Base-by-base conservation (phyloP, 2,113 vertebrate species). In the Pseudolaguvia tuberculata region DNA sequence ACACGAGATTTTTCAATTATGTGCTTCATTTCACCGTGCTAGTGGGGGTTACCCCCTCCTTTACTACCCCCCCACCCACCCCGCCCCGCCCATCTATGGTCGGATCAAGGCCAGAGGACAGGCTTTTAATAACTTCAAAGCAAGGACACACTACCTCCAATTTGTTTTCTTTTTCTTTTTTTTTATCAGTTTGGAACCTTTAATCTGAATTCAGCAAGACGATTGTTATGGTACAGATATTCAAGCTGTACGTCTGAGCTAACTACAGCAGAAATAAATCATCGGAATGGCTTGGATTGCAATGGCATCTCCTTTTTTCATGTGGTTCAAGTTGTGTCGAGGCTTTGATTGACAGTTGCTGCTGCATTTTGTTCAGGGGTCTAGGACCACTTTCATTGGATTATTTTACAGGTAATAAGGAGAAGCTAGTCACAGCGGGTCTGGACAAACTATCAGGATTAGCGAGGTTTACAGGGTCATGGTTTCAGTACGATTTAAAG, bases 1-100 rank as follows among this genome's bases (percentile, higher is more conserved):
- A 89, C 83, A 86, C 85, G 88, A 86, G 89, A 90, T 91, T 91
- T 91, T 90, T 90, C 90, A 92, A 91, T 92, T 90, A 92, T 91
- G 86, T 88, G 89, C 86, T 90, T 89, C 88, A 89, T 91, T 92
- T 90, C 89, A 90, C 89, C 85, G 66, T 87, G 84, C 86, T 86
- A 85, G 85, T 88, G 87, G 88, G 88, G 86, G 84, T 85, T 87
- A 42, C 31, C 31, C 31, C 88, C 88, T n/a, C n/a, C n/a, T n/a
- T n/a, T n/a, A n/a, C n/a, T n/a, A 82, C 85, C 80, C 87, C 85
- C 84, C 42, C 20, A 13, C 27, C 87, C 83, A 8, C 67, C 12
- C 23, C 15, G 1, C 12, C 52, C 50, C 23, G 88, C 84, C 20
- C 11, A 14, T 9, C 47, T 51, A 69, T 23, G 48, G 76, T 72